Evolutionary conservation across 2,113 vertebrate genomes (phyloP).

Genomic region (Neogobius melanostomus): DNA sequence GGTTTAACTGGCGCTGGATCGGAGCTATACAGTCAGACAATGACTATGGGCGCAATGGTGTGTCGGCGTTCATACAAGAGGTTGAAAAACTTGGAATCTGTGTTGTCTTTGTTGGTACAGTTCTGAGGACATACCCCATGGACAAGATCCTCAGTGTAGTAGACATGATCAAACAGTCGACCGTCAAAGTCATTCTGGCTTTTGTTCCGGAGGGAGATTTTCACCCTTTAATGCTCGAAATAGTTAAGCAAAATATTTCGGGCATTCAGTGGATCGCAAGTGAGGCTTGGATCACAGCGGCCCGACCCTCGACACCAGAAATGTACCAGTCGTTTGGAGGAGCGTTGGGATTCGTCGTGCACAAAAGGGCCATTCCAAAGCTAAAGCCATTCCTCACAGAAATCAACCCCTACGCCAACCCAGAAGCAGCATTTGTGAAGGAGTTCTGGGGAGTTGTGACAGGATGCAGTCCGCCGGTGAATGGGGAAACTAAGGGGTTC

Average conservation of each 20-base stretch:
- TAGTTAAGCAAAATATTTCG: slow-evolving; percentile 75
- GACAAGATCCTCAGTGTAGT: slow-evolving; percentile 71
- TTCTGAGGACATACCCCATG: slow-evolving; percentile 65
- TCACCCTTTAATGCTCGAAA: slow-evolving; percentile 73
- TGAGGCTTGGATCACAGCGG: slow-evolving; percentile 75
- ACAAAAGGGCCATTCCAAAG: slow-evolving; percentile 73
- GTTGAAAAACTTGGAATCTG: slow-evolving; percentile 72
- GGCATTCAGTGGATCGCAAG: slow-evolving; percentile 82
- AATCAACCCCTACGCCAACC: slow-evolving; percentile 58
- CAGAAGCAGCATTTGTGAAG: slow-evolving; percentile 55
- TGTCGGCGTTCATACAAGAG: slow-evolving; percentile 71
- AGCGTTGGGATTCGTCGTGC: slow-evolving; percentile 71
- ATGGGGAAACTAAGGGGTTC: background rate
- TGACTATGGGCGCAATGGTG: slow-evolving; percentile 74
- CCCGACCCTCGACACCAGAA: slow-evolving; percentile 66
- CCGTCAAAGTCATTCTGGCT: slow-evolving; percentile 74
- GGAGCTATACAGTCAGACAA: slow-evolving; percentile 75
- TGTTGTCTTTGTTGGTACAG: slow-evolving; percentile 74
- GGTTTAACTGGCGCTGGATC: slow-evolving; percentile 78
- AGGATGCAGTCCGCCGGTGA: slow-evolving; percentile 53
- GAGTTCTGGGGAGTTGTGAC: slow-evolving; percentile 72
- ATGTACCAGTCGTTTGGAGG: slow-evolving; percentile 72
- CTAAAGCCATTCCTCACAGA: slow-evolving; percentile 61
- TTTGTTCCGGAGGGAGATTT: slow-evolving; percentile 77
- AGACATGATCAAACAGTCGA: slow-evolving; percentile 71